Base-by-base conservation (phyloP, 2,888 invertebrate species). In the Campoplex nolae region DNA sequence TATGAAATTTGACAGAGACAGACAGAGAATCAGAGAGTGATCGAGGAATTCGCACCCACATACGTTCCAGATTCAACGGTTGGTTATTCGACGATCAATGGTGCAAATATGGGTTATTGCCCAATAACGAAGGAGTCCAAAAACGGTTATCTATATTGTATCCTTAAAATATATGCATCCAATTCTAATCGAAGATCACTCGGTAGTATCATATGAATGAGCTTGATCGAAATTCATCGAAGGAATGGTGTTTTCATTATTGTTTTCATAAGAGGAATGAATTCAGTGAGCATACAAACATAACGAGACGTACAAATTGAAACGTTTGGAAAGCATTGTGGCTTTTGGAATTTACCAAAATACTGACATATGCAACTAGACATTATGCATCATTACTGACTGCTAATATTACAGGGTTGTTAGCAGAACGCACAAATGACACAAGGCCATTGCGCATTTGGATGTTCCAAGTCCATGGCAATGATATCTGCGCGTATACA, bases 331-430 rank as follows among this genome's bases (percentile, higher is more conserved):
- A 45, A 51, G 4, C 9, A 9, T 51, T 48, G 48, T 35, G 68
- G 77, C 78, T 65, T 62, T 79, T 73, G 70, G 79, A 86, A 76
- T 65, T 76, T 73, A 67, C 51, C 83, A 77, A 86, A 86, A 79
- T 80, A 84, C 71, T 74, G 77, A 73, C 45, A 48, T 23, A 77
- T 77, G 76, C 76, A 70, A 58, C 51, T 74, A 16, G 42, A 74
- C 51, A 81, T 84, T 84, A 81, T 86, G 84, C 84, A 68, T 62
- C 68, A 81, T 32, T 56, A 62, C 45, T 58, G 32, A 45, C 65
- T 65, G 73, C 65, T 77, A 79, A 84, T 80, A 83, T 73, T 84
- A 77, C 68, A 58, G 56, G 80, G 54, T 54, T 77, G 84, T 58
- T 81, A 70, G 77, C 70, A n/a, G 18, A 74, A 78, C 58, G 71